Conservation (phyloP, 1,140 invertebrate species). For the Rhyacophila brunnea region DNA sequence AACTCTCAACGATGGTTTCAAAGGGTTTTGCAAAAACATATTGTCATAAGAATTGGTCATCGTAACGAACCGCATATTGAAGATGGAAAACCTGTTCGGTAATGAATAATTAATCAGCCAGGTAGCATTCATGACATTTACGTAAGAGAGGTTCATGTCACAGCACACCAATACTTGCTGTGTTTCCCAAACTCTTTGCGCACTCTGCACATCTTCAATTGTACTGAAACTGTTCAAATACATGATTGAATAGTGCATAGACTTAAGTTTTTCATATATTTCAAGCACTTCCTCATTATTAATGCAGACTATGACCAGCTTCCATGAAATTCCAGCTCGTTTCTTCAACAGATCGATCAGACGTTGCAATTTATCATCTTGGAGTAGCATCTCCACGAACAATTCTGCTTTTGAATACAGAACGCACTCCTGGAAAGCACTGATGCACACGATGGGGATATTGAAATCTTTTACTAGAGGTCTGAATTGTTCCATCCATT, state of each 20-base stretch:
- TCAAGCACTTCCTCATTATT: slow-evolving; percentile 41
- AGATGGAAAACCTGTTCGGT: slow-evolving; percentile 42
- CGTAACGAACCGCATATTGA: slow-evolving; percentile 46
- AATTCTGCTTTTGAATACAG: slow-evolving; percentile 45
- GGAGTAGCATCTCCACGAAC: slow-evolving; percentile 39
- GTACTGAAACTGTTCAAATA: not conserved
- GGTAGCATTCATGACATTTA: slow-evolving; percentile 45
- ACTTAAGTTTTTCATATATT: not conserved
- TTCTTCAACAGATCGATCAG: slow-evolving; percentile 2
- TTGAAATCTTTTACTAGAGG: slow-evolving; percentile 42
- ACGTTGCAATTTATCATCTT: not conserved
- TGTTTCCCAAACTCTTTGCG: not conserved
- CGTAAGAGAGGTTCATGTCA: slow-evolving; percentile 45
- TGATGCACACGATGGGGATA: slow-evolving; percentile 44
- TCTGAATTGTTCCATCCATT: slow-evolving; percentile 46
- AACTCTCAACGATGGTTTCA: slow-evolving; percentile 39
- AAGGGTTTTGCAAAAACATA: slow-evolving; percentile 39
- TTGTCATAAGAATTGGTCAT: slow-evolving; percentile 48
- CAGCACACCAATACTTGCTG: slow-evolving; percentile 44
- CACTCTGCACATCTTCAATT: not conserved
- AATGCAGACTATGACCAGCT: slow-evolving; percentile 45
- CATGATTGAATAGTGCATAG: not conserved
- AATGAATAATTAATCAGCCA: slow-evolving; percentile 47
- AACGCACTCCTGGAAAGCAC: slow-evolving; percentile 47
- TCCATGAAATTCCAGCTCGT: slow-evolving; percentile 29